These are phyloP conservation scores for Parnassius mnemosyne DNA, from an alignment of 2,888 invertebrate species.

Conservation along the genomic window DNA sequence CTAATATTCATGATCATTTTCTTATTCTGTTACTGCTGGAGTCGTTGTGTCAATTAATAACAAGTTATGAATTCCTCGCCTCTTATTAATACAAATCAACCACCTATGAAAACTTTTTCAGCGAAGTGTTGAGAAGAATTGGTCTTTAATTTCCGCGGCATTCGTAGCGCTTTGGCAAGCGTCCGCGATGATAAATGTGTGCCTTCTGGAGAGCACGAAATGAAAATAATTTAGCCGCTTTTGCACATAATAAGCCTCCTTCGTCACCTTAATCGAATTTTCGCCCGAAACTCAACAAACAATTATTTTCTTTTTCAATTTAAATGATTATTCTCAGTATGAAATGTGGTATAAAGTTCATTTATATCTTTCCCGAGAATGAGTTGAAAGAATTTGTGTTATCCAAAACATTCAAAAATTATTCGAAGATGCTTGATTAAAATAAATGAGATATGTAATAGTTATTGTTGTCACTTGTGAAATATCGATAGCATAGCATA, in stretches of 20 bases:
- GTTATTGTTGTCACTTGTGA: too few relatives aligned
- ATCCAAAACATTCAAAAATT: too few relatives aligned
- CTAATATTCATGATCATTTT: too few relatives aligned
- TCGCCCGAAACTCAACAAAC: conserved; percentile 29
- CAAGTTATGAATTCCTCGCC: conserved; percentile 16
- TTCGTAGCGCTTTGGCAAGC: conserved; percentile 3
- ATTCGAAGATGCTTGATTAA: too few relatives aligned
- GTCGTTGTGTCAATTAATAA: too few relatives aligned
- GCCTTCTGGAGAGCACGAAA: conserved; percentile 15
- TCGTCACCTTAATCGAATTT: conserved; percentile 19
- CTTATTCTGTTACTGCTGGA: too few relatives aligned
- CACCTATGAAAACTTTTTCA: conserved; percentile 14
- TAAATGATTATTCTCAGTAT: conserved; percentile 13
- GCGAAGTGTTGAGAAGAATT: conserved; percentile 22
- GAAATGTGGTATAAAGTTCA: conserved; percentile 11
- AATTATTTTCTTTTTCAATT: conserved; percentile 29
- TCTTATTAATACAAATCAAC: conserved; percentile 20
- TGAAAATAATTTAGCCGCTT: conserved; percentile 21
- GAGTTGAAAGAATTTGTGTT: too few relatives aligned
- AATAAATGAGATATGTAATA: too few relatives aligned
- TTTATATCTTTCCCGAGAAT: conserved; percentile 3
- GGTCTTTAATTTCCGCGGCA: conserved; percentile 20
- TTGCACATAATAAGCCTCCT: conserved; percentile 18
- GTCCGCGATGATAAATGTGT: conserved; percentile 20
- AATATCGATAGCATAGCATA: too few relatives aligned